Evolutionary conservation across 1,140 invertebrate species (phyloP).

Genomic region (Cydia splendana): DNA sequence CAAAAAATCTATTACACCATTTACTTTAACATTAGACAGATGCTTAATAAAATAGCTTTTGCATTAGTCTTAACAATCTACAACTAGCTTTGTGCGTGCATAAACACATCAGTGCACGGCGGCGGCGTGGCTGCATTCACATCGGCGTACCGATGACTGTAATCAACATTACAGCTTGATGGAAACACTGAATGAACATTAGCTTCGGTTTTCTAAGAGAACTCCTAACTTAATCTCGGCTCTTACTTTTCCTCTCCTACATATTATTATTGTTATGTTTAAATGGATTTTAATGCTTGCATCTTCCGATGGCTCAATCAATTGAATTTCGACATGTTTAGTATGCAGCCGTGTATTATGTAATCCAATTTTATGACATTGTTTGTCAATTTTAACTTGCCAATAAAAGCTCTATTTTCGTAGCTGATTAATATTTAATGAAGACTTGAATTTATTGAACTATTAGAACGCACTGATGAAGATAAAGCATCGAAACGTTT

Average conservation of each 20-base stretch:
- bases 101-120: constrained; percentile 54
- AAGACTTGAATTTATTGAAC: not conserved
- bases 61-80: constrained; percentile 37
- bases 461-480: not conserved
- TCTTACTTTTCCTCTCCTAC: constrained; percentile 37
- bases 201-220: constrained; percentile 63
- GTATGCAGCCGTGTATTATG: not conserved
- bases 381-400: not conserved
- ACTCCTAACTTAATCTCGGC: constrained; percentile 48
- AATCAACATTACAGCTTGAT: constrained; percentile 68
- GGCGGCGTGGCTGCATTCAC: constrained; percentile 49
- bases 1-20: constrained; percentile 9
- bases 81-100: constrained; percentile 55
- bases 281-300: not conserved
- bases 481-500: constrained; percentile 21
- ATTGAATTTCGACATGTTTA: constrained; percentile 6
- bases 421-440: not conserved
- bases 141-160: constrained; percentile 60
- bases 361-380: constrained; percentile 5
- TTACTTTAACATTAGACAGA: constrained; percentile 24
- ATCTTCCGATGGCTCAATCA: not conserved
- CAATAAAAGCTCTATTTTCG: not conserved
- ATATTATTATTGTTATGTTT: not conserved
- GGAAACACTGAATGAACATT: constrained; percentile 68
- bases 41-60: constrained; percentile 32